These are phyloP conservation scores for Spondyliosoma cantharus DNA, from an alignment of 2,797 vertebrate genomes.

Conservation along the genomic window DNA sequence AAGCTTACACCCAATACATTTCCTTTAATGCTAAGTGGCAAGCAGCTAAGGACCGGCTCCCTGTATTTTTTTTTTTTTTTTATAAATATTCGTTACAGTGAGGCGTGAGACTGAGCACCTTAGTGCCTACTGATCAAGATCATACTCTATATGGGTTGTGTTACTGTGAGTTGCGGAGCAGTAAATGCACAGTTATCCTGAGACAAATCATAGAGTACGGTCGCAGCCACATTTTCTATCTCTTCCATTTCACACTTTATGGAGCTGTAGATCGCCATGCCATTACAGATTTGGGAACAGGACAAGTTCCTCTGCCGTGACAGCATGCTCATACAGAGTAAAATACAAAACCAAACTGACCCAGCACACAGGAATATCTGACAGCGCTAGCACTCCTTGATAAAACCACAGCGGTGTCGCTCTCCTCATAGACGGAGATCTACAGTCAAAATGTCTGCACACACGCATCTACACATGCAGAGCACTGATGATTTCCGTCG, in stretches of 20 bases:
- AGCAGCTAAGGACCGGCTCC: conserved; percentile 6
- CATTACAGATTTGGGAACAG: conserved; percentile 43
- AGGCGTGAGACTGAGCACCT: conserved; percentile 9
- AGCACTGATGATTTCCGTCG: conserved; percentile 16
- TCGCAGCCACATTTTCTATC: conserved; percentile 56
- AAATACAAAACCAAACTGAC: conserved; percentile 46
- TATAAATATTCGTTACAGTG: conserved; percentile 22
- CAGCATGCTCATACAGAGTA: conserved; percentile 23
- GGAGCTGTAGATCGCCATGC: conserved; percentile 59
- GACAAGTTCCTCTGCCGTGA: conserved; percentile 44
- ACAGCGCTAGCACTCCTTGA: conserved; percentile 11
- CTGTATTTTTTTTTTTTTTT: conserved; percentile 3
- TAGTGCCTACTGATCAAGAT: conserved; percentile 45
- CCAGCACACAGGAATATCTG: conserved; percentile 9
- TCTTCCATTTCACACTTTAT: conserved; percentile 75
- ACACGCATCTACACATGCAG: neutral
- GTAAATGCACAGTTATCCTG: conserved; percentile 59
- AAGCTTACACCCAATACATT: conserved; percentile 54
- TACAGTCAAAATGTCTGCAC: neutral
- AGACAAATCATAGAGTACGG: conserved; percentile 51
- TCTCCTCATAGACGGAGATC: neutral
- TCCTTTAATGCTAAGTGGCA: conserved; percentile 47
- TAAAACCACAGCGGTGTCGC: conserved; percentile 12
- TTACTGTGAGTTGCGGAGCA: conserved; percentile 47
- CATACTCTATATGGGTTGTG: conserved; percentile 38